Conservation (phyloP, 2,888 invertebrate genomes). For the Daptonema setosum region DNA sequence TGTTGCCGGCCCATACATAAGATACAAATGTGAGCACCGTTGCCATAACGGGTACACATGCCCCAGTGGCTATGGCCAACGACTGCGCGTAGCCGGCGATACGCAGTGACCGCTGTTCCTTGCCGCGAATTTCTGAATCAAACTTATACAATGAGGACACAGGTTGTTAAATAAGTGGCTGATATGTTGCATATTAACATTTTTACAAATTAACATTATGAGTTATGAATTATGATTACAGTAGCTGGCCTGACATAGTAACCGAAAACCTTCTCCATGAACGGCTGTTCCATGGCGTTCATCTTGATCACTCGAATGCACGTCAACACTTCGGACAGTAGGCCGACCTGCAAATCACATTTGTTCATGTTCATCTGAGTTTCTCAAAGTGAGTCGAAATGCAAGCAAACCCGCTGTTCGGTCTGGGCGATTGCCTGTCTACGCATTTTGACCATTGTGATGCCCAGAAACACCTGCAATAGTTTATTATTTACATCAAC, state of each 20-base stretch:
- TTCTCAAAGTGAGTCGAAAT: not conserved
- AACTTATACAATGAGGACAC: not conserved
- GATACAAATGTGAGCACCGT: conserved; percentile 40
- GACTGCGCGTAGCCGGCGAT: conserved; percentile 40
- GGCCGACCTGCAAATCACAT: conserved; percentile 29
- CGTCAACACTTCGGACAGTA: conserved; percentile 39
- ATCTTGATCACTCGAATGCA: conserved; percentile 43
- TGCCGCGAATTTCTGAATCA: conserved; percentile 34
- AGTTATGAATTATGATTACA: no score
- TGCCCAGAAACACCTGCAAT: conserved; percentile 19
- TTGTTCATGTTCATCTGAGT: not conserved
- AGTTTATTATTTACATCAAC: not conserved
- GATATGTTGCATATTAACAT: no score
- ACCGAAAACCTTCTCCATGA: conserved; percentile 32
- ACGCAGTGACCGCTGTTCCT: conserved; percentile 36
- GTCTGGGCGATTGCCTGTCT: conserved; percentile 21
- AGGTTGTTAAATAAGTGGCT: no score
- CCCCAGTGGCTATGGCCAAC: conserved; percentile 38
- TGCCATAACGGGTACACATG: conserved; percentile 38
- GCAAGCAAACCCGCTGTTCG: conserved; percentile 14
- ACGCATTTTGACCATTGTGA: conserved; percentile 21
- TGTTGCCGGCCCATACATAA: conserved; percentile 36
- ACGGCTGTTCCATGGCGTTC: conserved; percentile 43
- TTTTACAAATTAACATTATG: no score
- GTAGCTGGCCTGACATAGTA: conserved; percentile 3